phyloP scores from a whole-genome alignment of 2,797 vertebrate species.

The Vireo griseus region DNA sequence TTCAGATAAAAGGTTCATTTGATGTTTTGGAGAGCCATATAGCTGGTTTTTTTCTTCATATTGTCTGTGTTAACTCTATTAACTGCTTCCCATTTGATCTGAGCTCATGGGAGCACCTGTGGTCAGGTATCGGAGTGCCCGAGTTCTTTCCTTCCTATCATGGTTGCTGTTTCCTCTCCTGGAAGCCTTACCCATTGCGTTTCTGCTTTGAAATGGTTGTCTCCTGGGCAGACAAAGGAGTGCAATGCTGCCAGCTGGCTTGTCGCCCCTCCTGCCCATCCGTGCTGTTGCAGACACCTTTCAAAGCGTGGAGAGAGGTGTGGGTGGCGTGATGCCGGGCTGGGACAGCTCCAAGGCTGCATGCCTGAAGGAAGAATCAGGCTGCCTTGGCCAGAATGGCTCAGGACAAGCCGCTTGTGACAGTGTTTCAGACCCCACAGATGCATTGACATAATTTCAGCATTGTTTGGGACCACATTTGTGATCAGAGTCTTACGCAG shows the following conservation, averaged over 20 bases:
- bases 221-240: neutral
- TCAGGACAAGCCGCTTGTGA: neutral
- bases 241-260: neutral
- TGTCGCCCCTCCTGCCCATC: neutral
- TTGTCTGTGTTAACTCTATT: neutral
- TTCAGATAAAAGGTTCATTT: neutral
- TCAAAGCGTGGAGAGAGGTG: neutral
- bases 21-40: neutral
- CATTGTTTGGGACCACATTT: neutral
- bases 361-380: neutral
- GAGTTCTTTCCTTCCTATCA: neutral
- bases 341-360: neutral
- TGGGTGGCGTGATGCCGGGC: neutral
- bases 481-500: neutral
- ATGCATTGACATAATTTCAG: neutral
- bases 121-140: rapidly evolving
- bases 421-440: neutral
- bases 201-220: neutral
- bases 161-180: neutral
- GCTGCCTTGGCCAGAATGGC: neutral
- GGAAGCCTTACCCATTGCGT: neutral
- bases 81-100: neutral
- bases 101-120: neutral
- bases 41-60: neutral
- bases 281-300: neutral